phyloP scores from a whole-genome alignment of 2,797 vertebrate genomes.

The Phrynocephalus forsythii region DNA sequence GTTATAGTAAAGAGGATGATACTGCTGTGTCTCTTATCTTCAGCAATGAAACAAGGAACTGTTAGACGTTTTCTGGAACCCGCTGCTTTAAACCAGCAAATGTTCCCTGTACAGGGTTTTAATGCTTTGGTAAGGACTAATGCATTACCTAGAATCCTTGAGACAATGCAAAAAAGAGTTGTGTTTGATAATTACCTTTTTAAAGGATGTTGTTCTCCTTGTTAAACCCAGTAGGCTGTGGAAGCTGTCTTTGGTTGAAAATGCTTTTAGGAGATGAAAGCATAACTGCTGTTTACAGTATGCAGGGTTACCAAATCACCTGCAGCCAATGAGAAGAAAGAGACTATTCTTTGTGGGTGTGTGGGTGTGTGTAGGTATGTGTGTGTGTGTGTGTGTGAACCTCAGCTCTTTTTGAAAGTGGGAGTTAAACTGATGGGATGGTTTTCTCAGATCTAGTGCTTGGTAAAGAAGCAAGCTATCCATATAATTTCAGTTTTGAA shows the following conservation, averaged over 20 bases:
- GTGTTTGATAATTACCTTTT: not conserved
- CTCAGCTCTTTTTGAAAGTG: not conserved
- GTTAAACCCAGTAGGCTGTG: not conserved
- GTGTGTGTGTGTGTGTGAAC: not conserved
- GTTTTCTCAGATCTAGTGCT: not conserved
- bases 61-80: not conserved
- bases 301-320: not conserved
- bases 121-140: not conserved
- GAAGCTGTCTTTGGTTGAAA: constrained; percentile 3
- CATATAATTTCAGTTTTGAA: not conserved
- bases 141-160: not conserved
- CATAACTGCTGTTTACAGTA: not conserved
- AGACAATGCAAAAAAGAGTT: fast-evolving
- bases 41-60: not conserved
- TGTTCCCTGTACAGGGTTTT: constrained; percentile 23
- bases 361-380: too few relatives aligned
- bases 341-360: not conserved
- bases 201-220: not conserved
- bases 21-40: not conserved
- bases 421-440: not conserved
- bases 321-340: not conserved
- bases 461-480: not conserved
- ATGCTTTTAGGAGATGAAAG: not conserved
- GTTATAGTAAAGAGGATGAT: not conserved
- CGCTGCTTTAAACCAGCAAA: fast-evolving